phyloP scores from a whole-genome alignment of 2,797 vertebrate species.

The Brachyrhaphis roseni region DNA sequence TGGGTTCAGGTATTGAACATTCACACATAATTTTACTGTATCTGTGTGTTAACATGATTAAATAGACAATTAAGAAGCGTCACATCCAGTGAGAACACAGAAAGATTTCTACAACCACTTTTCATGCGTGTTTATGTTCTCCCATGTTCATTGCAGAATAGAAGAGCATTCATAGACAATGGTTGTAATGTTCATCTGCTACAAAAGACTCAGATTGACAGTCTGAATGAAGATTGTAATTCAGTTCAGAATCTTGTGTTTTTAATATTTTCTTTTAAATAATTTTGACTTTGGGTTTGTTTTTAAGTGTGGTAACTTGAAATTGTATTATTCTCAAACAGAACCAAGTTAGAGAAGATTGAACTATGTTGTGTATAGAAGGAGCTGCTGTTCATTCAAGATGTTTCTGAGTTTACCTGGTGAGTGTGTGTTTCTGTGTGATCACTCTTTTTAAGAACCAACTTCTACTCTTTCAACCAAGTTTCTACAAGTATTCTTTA shows the following conservation, averaged over 20 bases:
- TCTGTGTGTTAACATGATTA: constrained; percentile 30
- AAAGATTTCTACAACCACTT: neutral
- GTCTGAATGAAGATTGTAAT: constrained; percentile 6
- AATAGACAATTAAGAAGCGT: constrained; percentile 5
- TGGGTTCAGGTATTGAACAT: constrained; percentile 45
- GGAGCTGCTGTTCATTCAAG: neutral
- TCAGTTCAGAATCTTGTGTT: constrained; percentile 27
- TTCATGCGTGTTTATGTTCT: constrained; percentile 3
- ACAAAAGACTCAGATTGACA: constrained; percentile 51
- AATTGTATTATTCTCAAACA: neutral
- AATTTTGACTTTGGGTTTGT: constrained; percentile 7
- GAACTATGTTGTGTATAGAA: neutral
- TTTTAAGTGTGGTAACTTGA: neutral
- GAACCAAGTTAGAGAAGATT: neutral
- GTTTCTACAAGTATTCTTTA: neutral
- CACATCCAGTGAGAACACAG: constrained; percentile 13
- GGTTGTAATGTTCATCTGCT: constrained; percentile 65
- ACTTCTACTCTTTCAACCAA: constrained; percentile 29
- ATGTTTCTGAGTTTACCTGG: neutral
- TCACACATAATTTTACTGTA: constrained; percentile 42
- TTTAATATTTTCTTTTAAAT: neutral
- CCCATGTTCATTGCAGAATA: constrained; percentile 39
- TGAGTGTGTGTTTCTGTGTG: neutral
- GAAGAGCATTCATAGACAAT: constrained; percentile 46
- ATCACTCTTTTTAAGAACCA: constrained; percentile 26